These are phyloP conservation scores for Sprattus sprattus DNA, from an alignment of 2,113 vertebrate species.

Conservation along the genomic window DNA sequence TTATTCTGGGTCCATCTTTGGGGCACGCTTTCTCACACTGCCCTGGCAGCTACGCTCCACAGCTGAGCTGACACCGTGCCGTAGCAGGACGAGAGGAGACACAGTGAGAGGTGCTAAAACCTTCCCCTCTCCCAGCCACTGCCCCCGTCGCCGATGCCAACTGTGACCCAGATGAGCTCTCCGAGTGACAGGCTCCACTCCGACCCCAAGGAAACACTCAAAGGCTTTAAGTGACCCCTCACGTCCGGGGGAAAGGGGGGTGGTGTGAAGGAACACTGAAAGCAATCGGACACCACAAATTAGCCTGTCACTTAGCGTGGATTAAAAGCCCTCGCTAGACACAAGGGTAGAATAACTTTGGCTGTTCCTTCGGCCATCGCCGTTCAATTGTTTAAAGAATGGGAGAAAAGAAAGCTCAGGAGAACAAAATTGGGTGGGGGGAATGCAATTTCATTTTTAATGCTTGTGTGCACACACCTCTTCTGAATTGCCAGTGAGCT, in stretches of 20 bases:
- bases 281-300: conserved; percentile 70
- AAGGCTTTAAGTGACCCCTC: conserved; percentile 46
- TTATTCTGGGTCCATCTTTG: neutral
- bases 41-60: neutral
- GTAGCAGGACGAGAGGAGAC: neutral
- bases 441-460: conserved; percentile 54
- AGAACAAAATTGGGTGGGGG: neutral
- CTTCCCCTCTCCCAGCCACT: neutral
- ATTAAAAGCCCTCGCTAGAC: conserved; percentile 61
- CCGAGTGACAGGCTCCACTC: conserved; percentile 39
- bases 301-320: conserved; percentile 69
- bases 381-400: conserved; percentile 28
- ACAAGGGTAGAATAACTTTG: conserved; percentile 58
- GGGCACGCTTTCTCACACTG: neutral
- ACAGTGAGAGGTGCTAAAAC: neutral
- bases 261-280: conserved; percentile 54
- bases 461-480: conserved; percentile 43
- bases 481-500: conserved; percentile 39
- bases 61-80: neutral
- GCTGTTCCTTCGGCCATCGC: conserved; percentile 45
- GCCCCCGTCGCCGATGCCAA: neutral
- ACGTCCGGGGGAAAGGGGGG: conserved; percentile 39
- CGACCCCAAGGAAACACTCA: conserved; percentile 45
- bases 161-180: neutral
- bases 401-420: conserved; percentile 42